Percentiles rank a stretch among this genome's conserved stretches.
These are phyloP conservation scores for Trichonephila inaurata DNA, from an alignment of 1,140 invertebrate species.

Conservation along the genomic window DNA sequence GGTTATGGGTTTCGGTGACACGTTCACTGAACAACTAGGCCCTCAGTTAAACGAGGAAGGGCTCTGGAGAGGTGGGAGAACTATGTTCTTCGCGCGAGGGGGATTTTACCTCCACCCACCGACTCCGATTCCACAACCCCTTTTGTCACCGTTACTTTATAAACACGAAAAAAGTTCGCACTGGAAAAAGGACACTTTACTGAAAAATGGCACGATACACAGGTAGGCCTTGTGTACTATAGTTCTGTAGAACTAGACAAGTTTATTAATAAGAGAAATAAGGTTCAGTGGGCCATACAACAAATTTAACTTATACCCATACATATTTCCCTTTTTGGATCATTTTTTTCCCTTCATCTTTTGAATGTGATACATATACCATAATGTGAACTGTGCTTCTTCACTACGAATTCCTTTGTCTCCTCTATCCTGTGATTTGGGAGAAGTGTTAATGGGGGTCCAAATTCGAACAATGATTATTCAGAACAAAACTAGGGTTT, in stretches of 20 bases:
- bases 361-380: slow-evolving; percentile 6
- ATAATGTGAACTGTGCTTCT: neutral
- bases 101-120: slow-evolving; percentile 66
- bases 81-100: slow-evolving; percentile 73
- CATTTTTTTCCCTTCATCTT: neutral
- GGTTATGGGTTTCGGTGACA: slow-evolving; percentile 13
- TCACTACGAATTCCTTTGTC: neutral
- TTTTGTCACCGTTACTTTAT: slow-evolving; percentile 20
- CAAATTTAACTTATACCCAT: slow-evolving; percentile 33
- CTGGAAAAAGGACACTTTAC: slow-evolving; percentile 63
- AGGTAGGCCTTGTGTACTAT: slow-evolving; percentile 65
- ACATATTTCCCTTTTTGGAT: slow-evolving; percentile 17
- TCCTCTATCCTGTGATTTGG: neutral
- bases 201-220: slow-evolving; percentile 67
- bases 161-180: slow-evolving; percentile 33
- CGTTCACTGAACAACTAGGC: neutral
- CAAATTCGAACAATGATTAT: neutral
- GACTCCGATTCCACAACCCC: slow-evolving; percentile 26
- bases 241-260: slow-evolving; percentile 55
- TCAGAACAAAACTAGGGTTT: neutral
- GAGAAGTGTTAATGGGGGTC: slow-evolving; percentile 31
- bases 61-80: slow-evolving; percentile 44
- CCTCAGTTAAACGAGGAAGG: slow-evolving; percentile 2
- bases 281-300: slow-evolving; percentile 64
- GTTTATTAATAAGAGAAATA: slow-evolving; percentile 26